A percentile compares a stretch with the other conserved stretches of the same genome.
Evolutionary conservation across 2,888 invertebrate genomes (phyloP).

Genomic region (Pyrrhia umbra): DNA sequence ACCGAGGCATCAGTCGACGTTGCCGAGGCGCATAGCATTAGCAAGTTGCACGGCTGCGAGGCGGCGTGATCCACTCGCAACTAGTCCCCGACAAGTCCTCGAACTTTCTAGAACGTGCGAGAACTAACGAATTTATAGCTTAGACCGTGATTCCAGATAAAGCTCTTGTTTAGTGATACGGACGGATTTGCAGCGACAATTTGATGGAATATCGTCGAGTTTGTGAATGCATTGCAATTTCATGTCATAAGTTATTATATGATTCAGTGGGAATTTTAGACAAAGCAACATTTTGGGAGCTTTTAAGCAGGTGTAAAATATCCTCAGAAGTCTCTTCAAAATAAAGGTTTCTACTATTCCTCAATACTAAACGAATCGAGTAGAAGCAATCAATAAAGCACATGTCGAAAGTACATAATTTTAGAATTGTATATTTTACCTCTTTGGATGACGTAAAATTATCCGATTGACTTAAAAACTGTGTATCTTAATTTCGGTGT

Average conservation of each 20-base stretch:
- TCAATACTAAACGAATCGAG: neutral
- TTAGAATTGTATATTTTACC: too few species aligned
- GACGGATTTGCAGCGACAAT: conserved; percentile 8
- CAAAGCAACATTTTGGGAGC: too few species aligned
- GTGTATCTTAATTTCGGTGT: neutral
- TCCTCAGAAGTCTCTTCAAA: neutral
- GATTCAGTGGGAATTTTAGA: neutral
- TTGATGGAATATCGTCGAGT: conserved; percentile 17
- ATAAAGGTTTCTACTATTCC: neutral
- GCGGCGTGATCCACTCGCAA: conserved; percentile 54
- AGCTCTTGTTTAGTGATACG: conserved; percentile 46
- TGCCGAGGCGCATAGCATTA: conserved; percentile 53
- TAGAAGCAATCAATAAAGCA: neutral
- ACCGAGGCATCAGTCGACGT: conserved; percentile 30
- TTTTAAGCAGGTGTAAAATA: too few species aligned
- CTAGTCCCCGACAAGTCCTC: conserved; percentile 42
- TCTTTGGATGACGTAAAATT: too few species aligned
- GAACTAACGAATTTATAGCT: conserved; percentile 56
- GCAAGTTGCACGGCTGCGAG: conserved; percentile 43
- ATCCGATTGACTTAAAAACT: too few species aligned
- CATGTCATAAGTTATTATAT: conserved; percentile 3
- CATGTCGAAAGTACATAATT: too few species aligned
- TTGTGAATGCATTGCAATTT: conserved; percentile 9
- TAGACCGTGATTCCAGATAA: conserved; percentile 44
- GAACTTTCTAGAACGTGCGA: conserved; percentile 52